Evolutionary conservation across 2,888 invertebrate genomes (phyloP), one percentile per base, ranked within the genome.

Genomic region (Leucoma salicis): DNA sequence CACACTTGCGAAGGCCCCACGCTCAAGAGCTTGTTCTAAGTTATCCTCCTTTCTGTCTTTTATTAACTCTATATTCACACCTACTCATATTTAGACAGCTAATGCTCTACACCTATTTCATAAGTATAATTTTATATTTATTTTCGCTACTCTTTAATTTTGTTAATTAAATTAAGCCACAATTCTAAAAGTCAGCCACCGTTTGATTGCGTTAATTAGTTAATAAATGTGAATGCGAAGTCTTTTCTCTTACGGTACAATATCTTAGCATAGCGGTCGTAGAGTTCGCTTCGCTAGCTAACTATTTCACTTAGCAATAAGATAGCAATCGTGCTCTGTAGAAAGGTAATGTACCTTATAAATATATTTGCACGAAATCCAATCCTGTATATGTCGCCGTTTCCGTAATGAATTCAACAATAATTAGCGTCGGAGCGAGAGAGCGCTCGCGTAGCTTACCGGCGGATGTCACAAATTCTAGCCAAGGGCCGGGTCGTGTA

Each of bases 381-480:
- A 71, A 70, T 70, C 63, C 69, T 62, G 66, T 69, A 66, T 63
- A 66, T 68, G 66, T 75, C 66, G 57, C 61, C 45, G 53, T 61
- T 58, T 58, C 53, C 54, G 59, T 70, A 74, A 74, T 73, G 74
- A 74, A 74, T 74, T 74, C 70, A 71, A 69, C 70, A 76, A 77
- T 77, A 78, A 77, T 78, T 76, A 72, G 71, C 73, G 68, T 55
- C 60, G 57, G 61, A 60, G 63, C 64, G 66, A 53, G 66, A 69
- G 70, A 69, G 62, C 70, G 66, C 58, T 66, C 62, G 52, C 63
- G 56, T 48, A 69, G 78, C 77, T 82, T 77, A 78, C 76, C 70
- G 74, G 72, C 78, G 79, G 79, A 82, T 78, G 79, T 80, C 79
- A 79, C 84, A 81, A 84, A 83, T 83, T 79, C 74, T 80, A 72